phyloP scores from a whole-genome alignment of 2,797 vertebrate species.

The Coccyzus lansbergi region DNA sequence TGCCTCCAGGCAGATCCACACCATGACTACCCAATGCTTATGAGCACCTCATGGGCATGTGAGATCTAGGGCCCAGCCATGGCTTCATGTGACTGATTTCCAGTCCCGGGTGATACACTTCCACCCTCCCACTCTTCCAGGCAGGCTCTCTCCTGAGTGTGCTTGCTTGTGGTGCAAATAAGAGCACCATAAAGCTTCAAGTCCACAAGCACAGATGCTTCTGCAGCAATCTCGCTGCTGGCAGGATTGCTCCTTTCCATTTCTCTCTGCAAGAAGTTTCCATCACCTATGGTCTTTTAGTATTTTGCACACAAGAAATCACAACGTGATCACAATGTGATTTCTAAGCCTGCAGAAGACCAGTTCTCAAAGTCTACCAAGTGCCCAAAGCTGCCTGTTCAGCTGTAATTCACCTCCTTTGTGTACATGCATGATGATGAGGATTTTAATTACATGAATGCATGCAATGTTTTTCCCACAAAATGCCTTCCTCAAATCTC shows the following conservation, averaged over 20 bases:
- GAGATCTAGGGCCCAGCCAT: not conserved
- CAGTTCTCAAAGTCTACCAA: not conserved
- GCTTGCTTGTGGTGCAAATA: rapidly evolving
- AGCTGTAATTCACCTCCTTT: not conserved
- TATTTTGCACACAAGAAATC: not conserved
- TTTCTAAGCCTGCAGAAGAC: not conserved
- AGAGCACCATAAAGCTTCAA: not conserved
- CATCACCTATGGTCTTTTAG: not conserved
- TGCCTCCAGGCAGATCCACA: rapidly evolving
- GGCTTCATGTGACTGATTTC: not conserved
- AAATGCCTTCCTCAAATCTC: not conserved
- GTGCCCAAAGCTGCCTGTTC: rapidly evolving
- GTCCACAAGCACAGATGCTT: rapidly evolving
- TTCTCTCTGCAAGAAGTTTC: not conserved
- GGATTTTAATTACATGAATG: not conserved
- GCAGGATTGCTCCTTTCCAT: not conserved
- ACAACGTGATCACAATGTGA: rapidly evolving
- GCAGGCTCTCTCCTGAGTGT: rapidly evolving
- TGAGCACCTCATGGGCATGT: rapidly evolving
- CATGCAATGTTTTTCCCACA: not conserved
- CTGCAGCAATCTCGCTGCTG: not conserved
- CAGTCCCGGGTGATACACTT: not conserved
- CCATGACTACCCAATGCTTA: not conserved
- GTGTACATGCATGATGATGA: rapidly evolving
- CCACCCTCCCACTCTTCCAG: not conserved